Conservation (phyloP, 2,113 vertebrate species). For the Xiphias gladius region DNA sequence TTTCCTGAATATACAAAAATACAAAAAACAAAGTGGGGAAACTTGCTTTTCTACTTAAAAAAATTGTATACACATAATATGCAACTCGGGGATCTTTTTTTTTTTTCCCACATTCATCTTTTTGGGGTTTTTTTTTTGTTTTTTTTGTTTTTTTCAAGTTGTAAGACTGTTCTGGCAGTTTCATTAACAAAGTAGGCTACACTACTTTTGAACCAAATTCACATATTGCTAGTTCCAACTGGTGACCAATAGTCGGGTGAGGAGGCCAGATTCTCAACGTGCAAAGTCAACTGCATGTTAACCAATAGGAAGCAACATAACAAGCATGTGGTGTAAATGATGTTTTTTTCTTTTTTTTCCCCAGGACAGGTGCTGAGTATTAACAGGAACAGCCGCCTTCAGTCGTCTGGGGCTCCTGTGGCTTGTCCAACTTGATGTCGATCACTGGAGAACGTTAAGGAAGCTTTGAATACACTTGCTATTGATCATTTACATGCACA, state of each 20-base stretch:
- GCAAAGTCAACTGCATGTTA: conserved; percentile 88
- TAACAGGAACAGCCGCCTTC: conserved; percentile 94
- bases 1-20: conserved; percentile 90
- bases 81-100: conserved; percentile 50
- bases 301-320: conserved; percentile 92
- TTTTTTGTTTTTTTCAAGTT: conserved; percentile 79
- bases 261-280: conserved; percentile 83
- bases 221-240: conserved; percentile 84
- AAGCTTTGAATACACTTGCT: conserved; percentile 29
- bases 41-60: conserved; percentile 78
- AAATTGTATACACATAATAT: conserved; percentile 82
- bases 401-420: conserved; percentile 89
- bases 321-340: conserved; percentile 87
- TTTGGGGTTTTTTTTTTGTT: conserved; percentile 58
- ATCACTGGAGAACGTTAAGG: conserved; percentile 91
- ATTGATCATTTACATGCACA: not conserved
- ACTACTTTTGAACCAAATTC: conserved; percentile 88
- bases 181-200: conserved; percentile 87
- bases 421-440: conserved; percentile 94
- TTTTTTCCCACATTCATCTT: not conserved
- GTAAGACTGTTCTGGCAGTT: conserved; percentile 86
- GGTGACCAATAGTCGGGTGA: conserved; percentile 69
- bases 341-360: conserved; percentile 23
- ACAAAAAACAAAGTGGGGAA: conserved; percentile 83
- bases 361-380: conserved; percentile 73